These are phyloP conservation scores for Nycticorax nycticorax DNA, from an alignment of 2,113 vertebrate species.

Conservation along the genomic window DNA sequence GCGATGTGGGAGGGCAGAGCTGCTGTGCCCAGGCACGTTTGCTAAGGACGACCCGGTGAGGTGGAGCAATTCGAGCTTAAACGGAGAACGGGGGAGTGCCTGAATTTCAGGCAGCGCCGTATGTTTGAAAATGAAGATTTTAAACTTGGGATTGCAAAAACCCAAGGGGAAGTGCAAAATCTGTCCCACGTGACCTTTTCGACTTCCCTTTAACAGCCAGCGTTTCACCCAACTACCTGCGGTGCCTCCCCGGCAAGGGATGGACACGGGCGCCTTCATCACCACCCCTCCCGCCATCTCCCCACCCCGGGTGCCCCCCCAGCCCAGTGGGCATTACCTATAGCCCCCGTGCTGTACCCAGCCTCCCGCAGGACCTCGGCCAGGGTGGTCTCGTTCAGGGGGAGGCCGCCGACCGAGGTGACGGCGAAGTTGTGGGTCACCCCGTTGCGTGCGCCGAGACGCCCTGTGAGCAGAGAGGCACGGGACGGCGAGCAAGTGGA, in stretches of 20 bases:
- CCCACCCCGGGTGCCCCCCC: accelerated
- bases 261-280: accelerated
- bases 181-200: not conserved
- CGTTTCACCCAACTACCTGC: accelerated
- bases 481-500: constrained; percentile 96
- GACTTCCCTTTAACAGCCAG: not conserved
- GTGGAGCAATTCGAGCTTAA: not conserved
- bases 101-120: not conserved
- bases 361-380: constrained; percentile 81
- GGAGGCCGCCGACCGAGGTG: constrained; percentile 85
- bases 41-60: not conserved
- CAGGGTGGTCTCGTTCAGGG: constrained; percentile 89
- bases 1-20: not conserved
- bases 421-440: constrained; percentile 93
- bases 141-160: not conserved
- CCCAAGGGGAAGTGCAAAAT: not conserved
- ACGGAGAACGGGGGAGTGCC: not conserved
- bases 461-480: constrained; percentile 90
- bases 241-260: not conserved
- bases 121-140: not conserved
- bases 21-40: accelerated
- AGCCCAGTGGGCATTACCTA: constrained; percentile 69
- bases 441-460: constrained; percentile 88
- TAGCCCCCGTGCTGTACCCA: constrained; percentile 88
- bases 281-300: accelerated